phyloP scores from a whole-genome alignment of 2,888 invertebrate genomes.

The Mythimna impura region DNA sequence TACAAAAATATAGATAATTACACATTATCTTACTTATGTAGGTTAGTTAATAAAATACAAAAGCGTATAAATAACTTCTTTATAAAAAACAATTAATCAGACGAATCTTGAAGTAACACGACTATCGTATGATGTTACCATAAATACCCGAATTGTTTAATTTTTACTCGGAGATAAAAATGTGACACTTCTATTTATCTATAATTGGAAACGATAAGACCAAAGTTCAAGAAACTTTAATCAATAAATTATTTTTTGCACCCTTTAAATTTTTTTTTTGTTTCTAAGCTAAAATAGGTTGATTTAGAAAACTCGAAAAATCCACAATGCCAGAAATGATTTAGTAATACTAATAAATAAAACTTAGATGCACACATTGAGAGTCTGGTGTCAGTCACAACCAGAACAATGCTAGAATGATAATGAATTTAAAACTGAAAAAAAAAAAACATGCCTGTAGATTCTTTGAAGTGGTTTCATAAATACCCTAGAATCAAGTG shows the following conservation, averaged over 20 bases:
- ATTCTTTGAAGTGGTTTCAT: too few relatives aligned
- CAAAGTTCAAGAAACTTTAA: conserved; percentile 37
- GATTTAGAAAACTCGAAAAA: neutral
- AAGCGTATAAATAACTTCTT: too few relatives aligned
- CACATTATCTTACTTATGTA: neutral
- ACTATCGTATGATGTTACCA: neutral
- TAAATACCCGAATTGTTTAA: conserved; percentile 23
- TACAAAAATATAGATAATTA: neutral
- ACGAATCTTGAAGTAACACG: conserved; percentile 8
- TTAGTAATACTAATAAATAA: too few relatives aligned
- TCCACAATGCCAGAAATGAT: too few relatives aligned
- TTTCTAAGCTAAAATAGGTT: neutral
- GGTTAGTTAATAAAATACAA: neutral
- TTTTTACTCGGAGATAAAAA: conserved; percentile 1
- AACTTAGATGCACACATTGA: too few relatives aligned
- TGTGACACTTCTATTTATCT: conserved; percentile 11
- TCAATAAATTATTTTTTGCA: neutral
- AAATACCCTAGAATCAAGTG: too few relatives aligned
- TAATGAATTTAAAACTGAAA: too few relatives aligned
- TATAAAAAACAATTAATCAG: neutral
- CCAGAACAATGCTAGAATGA: too few relatives aligned
- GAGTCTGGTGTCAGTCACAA: too few relatives aligned
- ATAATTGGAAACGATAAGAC: neutral
- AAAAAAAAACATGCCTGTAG: too few relatives aligned
- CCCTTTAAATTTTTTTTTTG: neutral